These are phyloP conservation scores for Molossus alvarezi DNA, from an alignment of 2,797 vertebrate species.

Conservation along the genomic window DNA sequence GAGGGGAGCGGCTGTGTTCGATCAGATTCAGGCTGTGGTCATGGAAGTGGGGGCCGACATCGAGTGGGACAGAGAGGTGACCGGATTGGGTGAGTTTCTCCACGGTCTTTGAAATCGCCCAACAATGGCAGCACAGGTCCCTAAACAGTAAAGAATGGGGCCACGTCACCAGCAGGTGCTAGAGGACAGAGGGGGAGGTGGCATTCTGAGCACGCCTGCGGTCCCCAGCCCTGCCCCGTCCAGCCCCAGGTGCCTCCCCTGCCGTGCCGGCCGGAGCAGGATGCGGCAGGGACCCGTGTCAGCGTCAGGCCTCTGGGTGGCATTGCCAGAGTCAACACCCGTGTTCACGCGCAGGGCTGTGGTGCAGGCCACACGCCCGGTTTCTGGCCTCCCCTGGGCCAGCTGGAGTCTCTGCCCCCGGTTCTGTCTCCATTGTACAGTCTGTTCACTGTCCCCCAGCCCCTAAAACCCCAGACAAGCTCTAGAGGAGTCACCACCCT, in stretches of 20 bases:
- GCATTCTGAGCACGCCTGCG: not conserved
- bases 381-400: slow-evolving; percentile 61
- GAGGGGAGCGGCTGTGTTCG: not conserved
- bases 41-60: fast-evolving
- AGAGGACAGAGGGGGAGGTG: not conserved
- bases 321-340: slow-evolving; percentile 83
- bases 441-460: not conserved
- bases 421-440: not conserved
- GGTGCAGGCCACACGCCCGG: not conserved
- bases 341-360: slow-evolving; percentile 51
- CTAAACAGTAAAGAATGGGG: not conserved
- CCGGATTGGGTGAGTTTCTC: not conserved
- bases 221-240: not conserved
- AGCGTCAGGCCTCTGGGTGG: slow-evolving; percentile 72
- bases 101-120: not conserved
- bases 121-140: not conserved
- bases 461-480: not conserved
- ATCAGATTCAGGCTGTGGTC: not conserved
- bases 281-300: slow-evolving; percentile 64
- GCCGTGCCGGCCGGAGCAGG: slow-evolving; percentile 64
- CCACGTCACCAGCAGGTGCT: not conserved
- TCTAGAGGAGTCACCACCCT: not conserved
- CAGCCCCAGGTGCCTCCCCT: not conserved
- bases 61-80: too few species aligned
- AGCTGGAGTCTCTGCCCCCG: not conserved